A percentile compares a stretch with the other conserved stretches of the same genome.
Evolutionary conservation across 2,797 vertebrate species (phyloP).

Genomic region (Silurus aristotelis): DNA sequence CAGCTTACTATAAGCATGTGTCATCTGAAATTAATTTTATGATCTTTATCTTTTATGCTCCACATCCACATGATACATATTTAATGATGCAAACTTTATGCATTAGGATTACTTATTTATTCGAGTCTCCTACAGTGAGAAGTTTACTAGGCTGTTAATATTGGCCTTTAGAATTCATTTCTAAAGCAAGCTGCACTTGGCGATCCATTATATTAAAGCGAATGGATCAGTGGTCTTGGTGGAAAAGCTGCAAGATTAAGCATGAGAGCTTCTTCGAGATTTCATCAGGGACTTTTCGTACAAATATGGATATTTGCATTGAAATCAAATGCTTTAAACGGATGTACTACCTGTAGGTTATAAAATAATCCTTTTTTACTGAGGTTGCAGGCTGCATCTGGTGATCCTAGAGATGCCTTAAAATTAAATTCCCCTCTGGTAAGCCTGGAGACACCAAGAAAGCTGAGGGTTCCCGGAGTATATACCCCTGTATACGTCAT

Average conservation of each 20-base stretch:
- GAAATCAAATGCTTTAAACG: background rate
- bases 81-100: constrained; percentile 9
- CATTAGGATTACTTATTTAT: too few species aligned
- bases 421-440: background rate
- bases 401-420: background rate
- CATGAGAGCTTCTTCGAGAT: background rate
- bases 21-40: background rate
- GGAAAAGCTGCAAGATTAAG: background rate
- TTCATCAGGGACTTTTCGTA: background rate
- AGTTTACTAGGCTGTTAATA: constrained; percentile 4
- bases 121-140: background rate
- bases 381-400: background rate
- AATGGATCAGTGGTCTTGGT: constrained; percentile 9
- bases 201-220: background rate
- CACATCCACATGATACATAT: background rate
- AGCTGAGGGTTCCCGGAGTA: background rate
- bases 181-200: background rate
- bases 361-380: background rate
- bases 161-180: constrained; percentile 1
- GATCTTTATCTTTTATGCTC: background rate
- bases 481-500: background rate
- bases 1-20: background rate
- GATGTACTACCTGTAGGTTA: background rate
- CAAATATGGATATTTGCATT: background rate
- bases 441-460: background rate